phyloP scores from a whole-genome alignment of 2,113 vertebrate genomes.

The Electrona antarctica region DNA sequence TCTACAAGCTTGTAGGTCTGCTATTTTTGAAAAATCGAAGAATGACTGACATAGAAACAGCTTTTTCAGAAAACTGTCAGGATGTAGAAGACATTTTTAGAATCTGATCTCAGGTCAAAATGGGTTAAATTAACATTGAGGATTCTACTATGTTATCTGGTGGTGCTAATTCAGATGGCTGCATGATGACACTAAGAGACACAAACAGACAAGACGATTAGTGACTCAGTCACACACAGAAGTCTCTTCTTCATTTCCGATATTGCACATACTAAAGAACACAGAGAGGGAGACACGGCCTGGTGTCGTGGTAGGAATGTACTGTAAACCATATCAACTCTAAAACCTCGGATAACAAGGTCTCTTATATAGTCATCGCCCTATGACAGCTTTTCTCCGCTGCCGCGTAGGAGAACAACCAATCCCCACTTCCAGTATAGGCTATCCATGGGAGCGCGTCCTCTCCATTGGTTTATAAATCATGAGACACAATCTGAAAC shows the following conservation, averaged over 20 bases:
- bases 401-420: conserved; percentile 18
- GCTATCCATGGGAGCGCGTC: conserved; percentile 27
- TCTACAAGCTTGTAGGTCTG: too few relatives aligned
- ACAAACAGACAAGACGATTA: conserved; percentile 29
- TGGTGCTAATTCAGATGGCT: conserved; percentile 3
- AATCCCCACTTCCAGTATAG: conserved; percentile 44
- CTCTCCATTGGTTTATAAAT: conserved; percentile 32
- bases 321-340: conserved; percentile 70
- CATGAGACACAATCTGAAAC: conserved; percentile 10
- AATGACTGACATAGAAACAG: too few relatives aligned
- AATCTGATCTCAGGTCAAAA: too few relatives aligned
- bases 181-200: neutral
- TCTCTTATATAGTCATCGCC: neutral
- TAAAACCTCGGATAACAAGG: conserved; percentile 29
- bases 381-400: conserved; percentile 47
- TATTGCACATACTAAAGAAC: conserved; percentile 76
- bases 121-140: too few relatives aligned
- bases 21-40: too few relatives aligned
- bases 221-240: conserved; percentile 37
- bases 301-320: conserved; percentile 57
- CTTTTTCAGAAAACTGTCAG: too few relatives aligned
- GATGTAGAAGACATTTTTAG: too few relatives aligned
- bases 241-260: conserved; percentile 47
- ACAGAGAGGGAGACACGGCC: conserved; percentile 53
- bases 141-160: conserved; percentile 2